Evolutionary conservation across 1,140 invertebrate genomes (phyloP).

Genomic region (Aphelinus certus): DNA sequence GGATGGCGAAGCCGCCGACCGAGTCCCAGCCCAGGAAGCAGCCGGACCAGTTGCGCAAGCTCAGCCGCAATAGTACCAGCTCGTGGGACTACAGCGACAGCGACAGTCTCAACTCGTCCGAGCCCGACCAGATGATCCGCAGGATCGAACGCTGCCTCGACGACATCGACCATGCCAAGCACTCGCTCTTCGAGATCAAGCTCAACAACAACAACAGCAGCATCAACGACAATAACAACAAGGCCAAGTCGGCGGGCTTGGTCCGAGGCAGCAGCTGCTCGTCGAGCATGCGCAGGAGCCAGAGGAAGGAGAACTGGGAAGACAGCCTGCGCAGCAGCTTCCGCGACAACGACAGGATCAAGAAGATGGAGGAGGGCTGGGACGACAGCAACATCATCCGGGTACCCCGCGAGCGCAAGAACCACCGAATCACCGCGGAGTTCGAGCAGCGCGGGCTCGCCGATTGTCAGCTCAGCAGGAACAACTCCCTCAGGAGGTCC

Average conservation of each 20-base stretch:
- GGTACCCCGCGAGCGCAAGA: constrained; percentile 54
- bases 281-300: constrained; percentile 36
- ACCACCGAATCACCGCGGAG: constrained; percentile 56
- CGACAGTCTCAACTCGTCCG: constrained; percentile 66
- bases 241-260: constrained; percentile 6
- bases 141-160: constrained; percentile 45
- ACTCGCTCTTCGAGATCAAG: constrained; percentile 13
- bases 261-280: constrained; percentile 14
- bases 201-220: constrained; percentile 15
- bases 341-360: constrained; percentile 44
- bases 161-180: constrained; percentile 41
- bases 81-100: constrained; percentile 69
- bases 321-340: constrained; percentile 53
- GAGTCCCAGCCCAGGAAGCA: constrained; percentile 31
- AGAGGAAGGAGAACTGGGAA: constrained; percentile 64
- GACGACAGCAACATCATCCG: constrained; percentile 58
- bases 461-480: constrained; percentile 15
- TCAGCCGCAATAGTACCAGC: constrained; percentile 67
- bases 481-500: constrained; percentile 43
- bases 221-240: constrained; percentile 7
- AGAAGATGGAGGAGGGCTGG: constrained; percentile 60
- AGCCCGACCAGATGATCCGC: constrained; percentile 48
- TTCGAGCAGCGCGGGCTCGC: constrained; percentile 43
- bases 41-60: constrained; percentile 40
- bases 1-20: constrained; percentile 24